phyloP scores from a whole-genome alignment of 2,113 vertebrate species.

The Mohoua ochrocephala region DNA sequence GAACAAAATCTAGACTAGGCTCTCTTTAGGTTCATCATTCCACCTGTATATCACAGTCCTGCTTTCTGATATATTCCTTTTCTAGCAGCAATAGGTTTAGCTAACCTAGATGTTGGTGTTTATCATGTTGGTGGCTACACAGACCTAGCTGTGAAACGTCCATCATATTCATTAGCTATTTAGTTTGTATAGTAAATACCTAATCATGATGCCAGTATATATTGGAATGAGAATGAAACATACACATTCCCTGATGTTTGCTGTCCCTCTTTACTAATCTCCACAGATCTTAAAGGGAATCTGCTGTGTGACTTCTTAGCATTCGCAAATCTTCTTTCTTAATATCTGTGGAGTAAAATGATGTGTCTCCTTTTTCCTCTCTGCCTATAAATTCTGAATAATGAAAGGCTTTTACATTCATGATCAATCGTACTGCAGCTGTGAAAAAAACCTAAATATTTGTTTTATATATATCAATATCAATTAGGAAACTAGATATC shows the following conservation, averaged over 20 bases:
- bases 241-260: not conserved
- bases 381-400: not conserved
- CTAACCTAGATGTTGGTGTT: not conserved
- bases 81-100: not conserved
- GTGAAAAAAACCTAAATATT: not conserved
- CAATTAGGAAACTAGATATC: not conserved
- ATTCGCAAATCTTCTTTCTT: not conserved
- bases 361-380: fast-evolving
- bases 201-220: not conserved
- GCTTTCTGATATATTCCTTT: not conserved
- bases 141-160: not conserved
- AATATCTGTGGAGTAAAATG: not conserved
- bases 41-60: not conserved
- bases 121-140: not conserved
- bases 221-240: not conserved
- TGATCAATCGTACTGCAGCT: not conserved
- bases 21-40: not conserved
- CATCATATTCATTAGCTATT: not conserved
- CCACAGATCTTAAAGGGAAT: not conserved
- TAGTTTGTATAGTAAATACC: not conserved
- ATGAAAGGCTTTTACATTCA: not conserved
- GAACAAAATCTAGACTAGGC: not conserved
- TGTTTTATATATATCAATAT: not conserved
- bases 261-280: not conserved
- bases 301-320: not conserved